Percentiles rank a stretch among this genome's conserved stretches.
Conservation (phyloP, 1,140 invertebrate species). For the Archivesica marissinica region DNA sequence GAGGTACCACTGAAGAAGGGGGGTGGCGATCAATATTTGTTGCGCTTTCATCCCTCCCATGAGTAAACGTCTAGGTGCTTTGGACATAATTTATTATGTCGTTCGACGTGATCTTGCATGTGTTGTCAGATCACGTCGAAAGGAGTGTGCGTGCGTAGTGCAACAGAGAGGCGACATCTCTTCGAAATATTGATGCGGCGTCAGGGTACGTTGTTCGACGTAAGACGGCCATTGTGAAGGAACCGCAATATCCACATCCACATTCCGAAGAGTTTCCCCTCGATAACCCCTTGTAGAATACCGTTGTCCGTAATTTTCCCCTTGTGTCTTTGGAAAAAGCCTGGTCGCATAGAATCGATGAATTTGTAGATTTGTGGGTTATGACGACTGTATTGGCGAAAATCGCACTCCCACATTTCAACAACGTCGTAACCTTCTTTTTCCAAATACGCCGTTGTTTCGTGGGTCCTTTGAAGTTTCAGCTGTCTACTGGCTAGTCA, state of each 20-base stretch:
- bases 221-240: not conserved
- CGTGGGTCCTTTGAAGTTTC: not conserved
- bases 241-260: constrained; percentile 61
- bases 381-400: too few species aligned
- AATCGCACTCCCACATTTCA: constrained; percentile 25
- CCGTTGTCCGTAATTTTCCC: constrained; percentile 18
- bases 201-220: not conserved
- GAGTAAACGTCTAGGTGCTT: constrained; percentile 12
- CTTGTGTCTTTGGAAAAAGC: too few species aligned
- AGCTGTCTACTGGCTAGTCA: constrained; percentile 41
- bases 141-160: constrained; percentile 32
- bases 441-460: constrained; percentile 27
- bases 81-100: constrained; percentile 21
- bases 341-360: too few species aligned
- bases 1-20: constrained; percentile 53
- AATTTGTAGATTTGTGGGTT: too few species aligned
- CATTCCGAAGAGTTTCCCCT: constrained; percentile 60
- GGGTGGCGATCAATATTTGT: constrained; percentile 47
- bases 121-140: constrained; percentile 42
- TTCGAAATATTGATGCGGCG: constrained; percentile 22
- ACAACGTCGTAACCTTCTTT: not conserved
- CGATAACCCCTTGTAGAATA: constrained; percentile 47
- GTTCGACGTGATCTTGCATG: constrained; percentile 46
- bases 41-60: constrained; percentile 51
- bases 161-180: constrained; percentile 44